Base-by-base conservation (phyloP, 2,888 invertebrate genomes). In the Halictus ligatus region DNA sequence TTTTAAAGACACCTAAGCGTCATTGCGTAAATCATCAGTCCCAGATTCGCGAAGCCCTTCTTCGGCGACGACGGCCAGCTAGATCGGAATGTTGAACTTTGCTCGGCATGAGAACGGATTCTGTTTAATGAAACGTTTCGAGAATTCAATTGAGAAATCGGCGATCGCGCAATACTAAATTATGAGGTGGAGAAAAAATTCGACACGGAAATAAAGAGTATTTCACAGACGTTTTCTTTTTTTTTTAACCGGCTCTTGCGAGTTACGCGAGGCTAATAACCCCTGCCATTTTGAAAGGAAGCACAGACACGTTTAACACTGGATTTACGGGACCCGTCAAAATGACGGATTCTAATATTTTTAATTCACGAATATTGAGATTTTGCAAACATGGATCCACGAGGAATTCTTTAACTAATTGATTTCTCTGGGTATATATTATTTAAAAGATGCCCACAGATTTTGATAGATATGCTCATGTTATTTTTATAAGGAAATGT, bases 51-150 rank as follows among this genome's bases (percentile, higher is more conserved):
- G n/a, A 43, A 12, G 50, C 67, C 48, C 77, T 74, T 82, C 74
- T 67, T 58, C 25, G 29, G 35, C 67, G 43, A 40, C 69, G 67
- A 77, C 25, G 74, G 67, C 67, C 21, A 69, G 29, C 50, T 48
- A 69, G 15, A 10, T 77, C 35, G 40, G 18, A 72, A 43, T 60
- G 10, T 29, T 25, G 58, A 43, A 60, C n/a, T 75, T 69, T 69
- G 71, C 64, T 67, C 50, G 18, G 40, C 48, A 18, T 12, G 48
- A n/a, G 58, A 40, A 35, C 25, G n/a, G 29, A 40, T 13, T 8
- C 12, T 6, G 48, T 5, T 78, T 64, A 75, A 80, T 76, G 58
- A 73, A 72, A 80, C 50, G 81, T 75, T 75, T 21, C 73, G 21
- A n/a, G 21, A 35, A 21, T 35, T 18, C 67, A 10, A 67, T 67